Conservation (phyloP, 1,140 invertebrate species). For the Aphelenchoides fujianensis region DNA sequence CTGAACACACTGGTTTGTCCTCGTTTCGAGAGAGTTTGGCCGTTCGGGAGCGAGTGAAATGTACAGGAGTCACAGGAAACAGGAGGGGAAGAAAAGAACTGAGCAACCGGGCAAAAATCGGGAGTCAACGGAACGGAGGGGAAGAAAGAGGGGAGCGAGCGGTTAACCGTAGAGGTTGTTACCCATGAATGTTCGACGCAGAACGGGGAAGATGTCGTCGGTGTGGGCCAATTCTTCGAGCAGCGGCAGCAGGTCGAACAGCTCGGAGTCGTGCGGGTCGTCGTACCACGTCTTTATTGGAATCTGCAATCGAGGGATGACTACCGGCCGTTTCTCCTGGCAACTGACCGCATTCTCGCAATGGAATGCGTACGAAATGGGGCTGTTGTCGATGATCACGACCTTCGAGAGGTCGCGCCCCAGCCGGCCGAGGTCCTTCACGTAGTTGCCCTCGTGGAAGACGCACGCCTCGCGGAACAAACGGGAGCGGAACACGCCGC, state of each 20-base stretch:
- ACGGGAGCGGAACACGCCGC: constrained; percentile 82
- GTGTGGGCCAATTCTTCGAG: constrained; percentile 84
- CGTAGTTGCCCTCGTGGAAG: constrained; percentile 98
- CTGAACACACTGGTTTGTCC: background rate
- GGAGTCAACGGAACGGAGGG: too few species aligned
- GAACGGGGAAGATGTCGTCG: constrained; percentile 50
- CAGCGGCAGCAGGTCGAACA: constrained; percentile 88
- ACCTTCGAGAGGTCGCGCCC: constrained; percentile 92
- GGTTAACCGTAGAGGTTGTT: constrained; percentile 4
- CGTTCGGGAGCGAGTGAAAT: background rate
- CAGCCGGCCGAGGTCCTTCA: constrained; percentile 96
- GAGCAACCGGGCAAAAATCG: background rate
- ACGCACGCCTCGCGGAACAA: constrained; percentile 99
- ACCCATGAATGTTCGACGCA: constrained; percentile 15
- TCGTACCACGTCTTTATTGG: constrained; percentile 96
- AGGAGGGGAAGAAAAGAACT: constrained; percentile 1
- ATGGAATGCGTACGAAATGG: constrained; percentile 99
- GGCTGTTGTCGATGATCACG: constrained; percentile 98
- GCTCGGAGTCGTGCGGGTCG: constrained; percentile 88
- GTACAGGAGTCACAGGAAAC: background rate
- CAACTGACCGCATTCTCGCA: constrained; percentile 95
- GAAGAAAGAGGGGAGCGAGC: background rate
- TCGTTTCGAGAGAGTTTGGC: background rate
- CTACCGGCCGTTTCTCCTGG: too few species aligned
- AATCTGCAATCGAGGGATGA: constrained; percentile 72